These are phyloP conservation scores for Hecatera dysodea DNA, from an alignment of 2,888 invertebrate species.

Conservation along the genomic window DNA sequence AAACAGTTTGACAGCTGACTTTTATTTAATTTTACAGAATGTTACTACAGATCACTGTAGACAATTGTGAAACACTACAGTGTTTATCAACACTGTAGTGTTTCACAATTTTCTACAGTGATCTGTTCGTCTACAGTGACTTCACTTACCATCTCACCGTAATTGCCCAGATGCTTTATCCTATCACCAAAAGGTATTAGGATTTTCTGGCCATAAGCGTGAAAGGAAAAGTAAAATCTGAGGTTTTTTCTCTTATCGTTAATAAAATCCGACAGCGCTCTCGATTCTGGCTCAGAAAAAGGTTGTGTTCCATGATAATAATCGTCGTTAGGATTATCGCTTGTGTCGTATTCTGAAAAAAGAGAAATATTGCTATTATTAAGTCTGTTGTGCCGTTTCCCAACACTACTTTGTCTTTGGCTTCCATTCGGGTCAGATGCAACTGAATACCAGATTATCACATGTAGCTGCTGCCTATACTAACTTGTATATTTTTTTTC, in stretches of 20 bases:
- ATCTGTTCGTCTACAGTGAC: too few species aligned
- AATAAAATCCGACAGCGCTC: constrained; percentile 72
- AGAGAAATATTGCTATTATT: not conserved
- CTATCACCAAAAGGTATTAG: constrained; percentile 91
- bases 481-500: too few species aligned
- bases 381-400: not conserved
- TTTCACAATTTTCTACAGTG: too few species aligned
- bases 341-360: constrained; percentile 74
- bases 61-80: too few species aligned
- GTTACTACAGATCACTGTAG: too few species aligned
- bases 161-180: constrained; percentile 85
- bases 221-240: constrained; percentile 92
- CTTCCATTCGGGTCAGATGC: not conserved
- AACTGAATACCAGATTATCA: too few species aligned
- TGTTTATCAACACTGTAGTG: too few species aligned
- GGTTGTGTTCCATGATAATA: constrained; percentile 76
- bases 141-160: constrained; percentile 78
- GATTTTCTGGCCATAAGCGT: constrained; percentile 92
- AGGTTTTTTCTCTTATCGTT: constrained; percentile 71
- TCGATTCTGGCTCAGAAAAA: constrained; percentile 83
- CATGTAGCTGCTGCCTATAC: too few species aligned
- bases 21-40: too few species aligned
- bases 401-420: not conserved
- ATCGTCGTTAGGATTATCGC: constrained; percentile 66
- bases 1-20: too few species aligned